These are phyloP conservation scores for Melinaea menophilus DNA, from an alignment of 2,888 invertebrate genomes.

Conservation along the genomic window DNA sequence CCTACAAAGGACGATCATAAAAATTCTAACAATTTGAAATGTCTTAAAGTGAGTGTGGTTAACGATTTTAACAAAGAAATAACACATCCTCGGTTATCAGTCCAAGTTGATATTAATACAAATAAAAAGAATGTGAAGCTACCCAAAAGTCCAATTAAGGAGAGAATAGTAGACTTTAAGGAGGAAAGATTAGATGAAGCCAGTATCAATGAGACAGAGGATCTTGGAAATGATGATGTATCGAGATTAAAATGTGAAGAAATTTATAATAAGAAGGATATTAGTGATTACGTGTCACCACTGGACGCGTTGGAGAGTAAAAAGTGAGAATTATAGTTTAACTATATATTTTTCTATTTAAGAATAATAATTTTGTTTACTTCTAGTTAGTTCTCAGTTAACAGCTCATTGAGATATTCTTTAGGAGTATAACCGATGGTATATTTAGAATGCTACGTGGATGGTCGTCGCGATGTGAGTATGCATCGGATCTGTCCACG, in stretches of 20 bases:
- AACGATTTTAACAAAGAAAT: constrained; percentile 48
- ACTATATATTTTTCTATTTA: background rate
- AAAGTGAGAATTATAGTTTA: constrained; percentile 27
- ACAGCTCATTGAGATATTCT: constrained; percentile 12
- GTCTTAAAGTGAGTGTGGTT: constrained; percentile 51
- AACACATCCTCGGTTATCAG: constrained; percentile 43
- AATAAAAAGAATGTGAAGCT: constrained; percentile 56
- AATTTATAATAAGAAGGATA: constrained; percentile 25
- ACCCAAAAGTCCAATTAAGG: constrained; percentile 39
- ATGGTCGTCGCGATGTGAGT: constrained; percentile 61
- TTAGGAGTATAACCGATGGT: constrained; percentile 17
- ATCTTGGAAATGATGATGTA: constrained; percentile 18
- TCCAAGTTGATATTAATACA: constrained; percentile 52
- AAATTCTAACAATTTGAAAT: constrained; percentile 42
- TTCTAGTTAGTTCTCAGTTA: background rate
- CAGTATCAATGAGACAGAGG: constrained; percentile 12
- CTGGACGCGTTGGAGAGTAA: constrained; percentile 52
- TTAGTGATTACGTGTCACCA: constrained; percentile 65
- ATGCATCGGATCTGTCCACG: constrained; percentile 55
- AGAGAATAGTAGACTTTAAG: constrained; percentile 35
- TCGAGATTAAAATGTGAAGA: constrained; percentile 22
- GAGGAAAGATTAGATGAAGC: constrained; percentile 23
- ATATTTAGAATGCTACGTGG: constrained; percentile 36
- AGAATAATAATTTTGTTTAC: background rate
- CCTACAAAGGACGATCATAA: constrained; percentile 51